Base-by-base conservation (phyloP, 2,888 invertebrate genomes). In the Drosophila macrospina region DNA sequence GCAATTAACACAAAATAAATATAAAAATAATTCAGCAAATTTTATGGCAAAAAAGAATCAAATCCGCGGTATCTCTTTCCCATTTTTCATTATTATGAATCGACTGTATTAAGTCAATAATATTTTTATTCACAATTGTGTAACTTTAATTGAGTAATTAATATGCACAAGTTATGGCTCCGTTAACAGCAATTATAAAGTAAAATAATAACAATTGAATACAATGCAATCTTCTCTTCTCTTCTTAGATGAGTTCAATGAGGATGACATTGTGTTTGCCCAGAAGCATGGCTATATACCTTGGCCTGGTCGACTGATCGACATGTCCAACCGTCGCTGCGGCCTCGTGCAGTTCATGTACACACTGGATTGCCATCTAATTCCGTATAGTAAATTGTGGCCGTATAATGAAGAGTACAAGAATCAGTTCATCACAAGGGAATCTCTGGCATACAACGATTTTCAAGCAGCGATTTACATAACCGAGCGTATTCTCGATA, bases 261-360 rank as follows among this genome's bases (percentile, higher is more conserved):
- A 7, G 0, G 55, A 50, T 1, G 65, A 74, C 0, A 5, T 74
- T 24, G 75, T 80, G 3, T 82, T 82, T 37, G 80, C 65, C 0
- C 10, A 65, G 26, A n/a, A 26, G 0, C 0, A 0, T 6, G 83
- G 76, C 4, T 70, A 50, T 24, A 6, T 69, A 0, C 24, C 63
- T 0, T 78, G 79, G 79, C 82, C 75, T 1, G 75, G 15, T 8
- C 30, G 10, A 11, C 2, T 80, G 5, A 6, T 63, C 0, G 26
- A 20, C 1, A 69, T 32, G 1, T 15, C 36, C 4, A 4, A 26
- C 0, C 5, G 2, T 0, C 7, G 1, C 6, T 1, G 1, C 1
- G 36, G 26, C 1, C 0, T 44, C 6, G 50, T 78, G 5, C 4
- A 39, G 7, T 85, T 69, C 8, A 3, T 82, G 0, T 15, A 11